phyloP scores from a whole-genome alignment of 2,113 vertebrate genomes.

The Cinclus cinclus region DNA sequence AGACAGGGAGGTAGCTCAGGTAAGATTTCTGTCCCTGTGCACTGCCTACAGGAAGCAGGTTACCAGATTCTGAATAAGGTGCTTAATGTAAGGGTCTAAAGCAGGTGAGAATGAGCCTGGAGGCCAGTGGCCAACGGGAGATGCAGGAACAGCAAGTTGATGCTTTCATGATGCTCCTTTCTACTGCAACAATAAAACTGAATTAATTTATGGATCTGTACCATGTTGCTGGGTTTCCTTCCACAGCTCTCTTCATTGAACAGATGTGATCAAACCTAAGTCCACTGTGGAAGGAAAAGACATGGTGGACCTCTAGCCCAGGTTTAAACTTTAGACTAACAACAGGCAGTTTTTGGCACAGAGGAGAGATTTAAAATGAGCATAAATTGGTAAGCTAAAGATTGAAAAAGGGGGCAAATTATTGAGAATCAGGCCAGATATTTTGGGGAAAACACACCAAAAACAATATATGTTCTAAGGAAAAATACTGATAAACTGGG shows the following conservation, averaged over 20 bases:
- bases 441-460: not conserved
- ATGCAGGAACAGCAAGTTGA: not conserved
- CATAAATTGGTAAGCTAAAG: conserved; percentile 10
- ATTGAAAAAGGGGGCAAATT: not conserved
- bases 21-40: not conserved
- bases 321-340: not conserved
- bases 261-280: not conserved
- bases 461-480: conserved; percentile 23
- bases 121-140: not conserved
- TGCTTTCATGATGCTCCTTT: not conserved
- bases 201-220: not conserved
- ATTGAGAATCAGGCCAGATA: not conserved
- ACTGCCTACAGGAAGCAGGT: not conserved
- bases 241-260: not conserved
- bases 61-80: not conserved
- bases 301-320: not conserved
- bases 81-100: not conserved
- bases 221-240: not conserved
- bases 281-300: not conserved
- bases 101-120: not conserved
- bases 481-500: conserved; percentile 26
- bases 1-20: not conserved
- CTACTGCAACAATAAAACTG: not conserved
- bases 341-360: not conserved
- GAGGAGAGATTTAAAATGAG: not conserved